phyloP scores from a whole-genome alignment of 1,140 invertebrate species.

The Cotesia vestalis region DNA sequence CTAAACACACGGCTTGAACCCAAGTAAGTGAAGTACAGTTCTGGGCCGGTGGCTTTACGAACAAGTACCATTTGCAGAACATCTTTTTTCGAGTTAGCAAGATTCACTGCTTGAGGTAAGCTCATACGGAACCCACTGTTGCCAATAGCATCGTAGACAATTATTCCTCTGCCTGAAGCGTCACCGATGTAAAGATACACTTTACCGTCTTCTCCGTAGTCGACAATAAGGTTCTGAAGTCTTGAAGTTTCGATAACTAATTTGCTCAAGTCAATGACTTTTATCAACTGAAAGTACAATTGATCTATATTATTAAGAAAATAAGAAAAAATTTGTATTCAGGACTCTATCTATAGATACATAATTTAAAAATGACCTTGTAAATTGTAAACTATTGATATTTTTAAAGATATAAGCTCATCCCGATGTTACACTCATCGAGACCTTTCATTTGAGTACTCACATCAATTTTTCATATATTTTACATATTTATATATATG shows the following conservation, averaged over 20 bases:
- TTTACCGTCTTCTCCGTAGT: slow-evolving; percentile 65
- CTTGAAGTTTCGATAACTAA: slow-evolving; percentile 67
- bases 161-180: slow-evolving; percentile 68
- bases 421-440: no score
- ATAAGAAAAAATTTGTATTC: no score
- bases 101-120: slow-evolving; percentile 65
- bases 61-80: slow-evolving; percentile 70
- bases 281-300: slow-evolving; percentile 60
- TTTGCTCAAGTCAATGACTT: slow-evolving; percentile 68
- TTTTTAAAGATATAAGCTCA: no score
- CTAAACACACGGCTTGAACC: slow-evolving; percentile 68
- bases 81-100: slow-evolving; percentile 57
- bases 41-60: slow-evolving; percentile 62
- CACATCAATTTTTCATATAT: no score
- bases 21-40: slow-evolving; percentile 71
- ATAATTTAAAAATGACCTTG: no score
- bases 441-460: no score
- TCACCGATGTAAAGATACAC: slow-evolving; percentile 66
- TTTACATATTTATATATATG: no score
- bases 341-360: no score
- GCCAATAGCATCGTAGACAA: slow-evolving; percentile 68
- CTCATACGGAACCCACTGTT: slow-evolving; percentile 68
- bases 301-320: no score
- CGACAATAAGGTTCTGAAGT: slow-evolving; percentile 73
- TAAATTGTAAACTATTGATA: no score